Percentiles rank a stretch among this genome's conserved stretches.
Evolutionary conservation across 2,113 vertebrate genomes (phyloP).

Genomic region (Menura novaehollandiae): DNA sequence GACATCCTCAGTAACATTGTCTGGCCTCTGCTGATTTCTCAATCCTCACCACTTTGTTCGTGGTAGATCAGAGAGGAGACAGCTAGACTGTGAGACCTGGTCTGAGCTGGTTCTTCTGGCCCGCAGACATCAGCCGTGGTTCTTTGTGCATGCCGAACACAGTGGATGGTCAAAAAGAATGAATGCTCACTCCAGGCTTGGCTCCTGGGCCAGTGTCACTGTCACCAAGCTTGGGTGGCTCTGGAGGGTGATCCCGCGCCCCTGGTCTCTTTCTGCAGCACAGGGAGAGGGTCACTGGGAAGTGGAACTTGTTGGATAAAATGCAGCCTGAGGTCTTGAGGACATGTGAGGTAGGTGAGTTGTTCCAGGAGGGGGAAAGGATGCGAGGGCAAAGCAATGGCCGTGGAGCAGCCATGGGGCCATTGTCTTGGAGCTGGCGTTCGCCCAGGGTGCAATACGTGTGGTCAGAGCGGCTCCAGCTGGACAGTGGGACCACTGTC

Average conservation of each 20-base stretch:
- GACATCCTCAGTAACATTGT: not conserved
- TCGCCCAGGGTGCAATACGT: fast-evolving
- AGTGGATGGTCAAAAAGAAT: not conserved
- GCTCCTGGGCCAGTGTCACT: no score
- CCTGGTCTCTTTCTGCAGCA: not conserved
- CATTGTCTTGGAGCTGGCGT: not conserved
- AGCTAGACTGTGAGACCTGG: fast-evolving
- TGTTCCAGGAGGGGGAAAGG: not conserved
- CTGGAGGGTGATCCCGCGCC: fast-evolving
- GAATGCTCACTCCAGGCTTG: not conserved
- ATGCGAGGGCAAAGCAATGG: not conserved
- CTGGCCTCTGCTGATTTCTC: not conserved
- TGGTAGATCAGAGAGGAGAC: not conserved
- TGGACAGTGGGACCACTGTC: not conserved
- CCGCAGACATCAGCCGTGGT: not conserved
- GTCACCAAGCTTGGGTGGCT: not conserved
- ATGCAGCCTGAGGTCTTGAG: not conserved
- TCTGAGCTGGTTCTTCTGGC: not conserved
- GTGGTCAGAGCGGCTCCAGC: not conserved
- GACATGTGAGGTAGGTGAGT: not conserved
- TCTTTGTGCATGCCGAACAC: not conserved
- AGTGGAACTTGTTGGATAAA: not conserved
- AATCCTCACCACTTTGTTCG: not conserved
- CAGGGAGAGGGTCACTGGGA: not conserved
- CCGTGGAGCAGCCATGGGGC: not conserved